Conservation (phyloP, 2,888 invertebrate species). For the Hedychridium roseum region DNA sequence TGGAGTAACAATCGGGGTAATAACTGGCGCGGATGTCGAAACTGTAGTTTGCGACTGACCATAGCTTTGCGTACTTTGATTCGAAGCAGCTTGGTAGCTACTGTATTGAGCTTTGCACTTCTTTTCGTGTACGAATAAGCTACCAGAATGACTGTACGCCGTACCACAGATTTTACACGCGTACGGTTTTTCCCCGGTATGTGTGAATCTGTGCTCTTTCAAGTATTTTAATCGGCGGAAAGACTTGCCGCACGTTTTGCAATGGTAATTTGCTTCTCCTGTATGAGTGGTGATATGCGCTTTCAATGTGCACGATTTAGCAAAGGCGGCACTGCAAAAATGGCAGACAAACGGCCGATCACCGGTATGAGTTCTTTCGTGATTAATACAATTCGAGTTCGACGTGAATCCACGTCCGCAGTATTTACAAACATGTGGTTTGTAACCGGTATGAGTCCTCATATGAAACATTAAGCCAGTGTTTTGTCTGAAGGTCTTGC, state of each 20-base stretch:
- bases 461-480: constrained; percentile 58
- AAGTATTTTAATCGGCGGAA: constrained; percentile 54
- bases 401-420: constrained; percentile 57
- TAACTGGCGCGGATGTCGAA: constrained; percentile 7
- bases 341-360: constrained; percentile 57
- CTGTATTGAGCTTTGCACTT: constrained; percentile 48
- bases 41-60: constrained; percentile 17
- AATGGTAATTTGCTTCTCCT: constrained; percentile 58
- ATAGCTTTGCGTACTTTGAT: constrained; percentile 31
- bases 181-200: constrained; percentile 58
- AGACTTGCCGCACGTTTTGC: constrained; percentile 58
- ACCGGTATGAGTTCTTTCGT: constrained; percentile 57
- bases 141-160: constrained; percentile 57
- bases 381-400: constrained; percentile 57
- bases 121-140: constrained; percentile 56
- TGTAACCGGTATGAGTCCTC: constrained; percentile 57
- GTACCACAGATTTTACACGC: constrained; percentile 56
- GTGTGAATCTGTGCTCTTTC: constrained; percentile 55
- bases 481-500: constrained; percentile 56
- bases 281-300: constrained; percentile 58
- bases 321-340: constrained; percentile 56
- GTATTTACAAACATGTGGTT: constrained; percentile 56
- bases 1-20: constrained; percentile 34
- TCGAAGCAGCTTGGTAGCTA: constrained; percentile 28
- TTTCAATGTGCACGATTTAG: constrained; percentile 56